Base-by-base conservation (phyloP, 2,888 invertebrate genomes). In the Nomada lathburiana region DNA sequence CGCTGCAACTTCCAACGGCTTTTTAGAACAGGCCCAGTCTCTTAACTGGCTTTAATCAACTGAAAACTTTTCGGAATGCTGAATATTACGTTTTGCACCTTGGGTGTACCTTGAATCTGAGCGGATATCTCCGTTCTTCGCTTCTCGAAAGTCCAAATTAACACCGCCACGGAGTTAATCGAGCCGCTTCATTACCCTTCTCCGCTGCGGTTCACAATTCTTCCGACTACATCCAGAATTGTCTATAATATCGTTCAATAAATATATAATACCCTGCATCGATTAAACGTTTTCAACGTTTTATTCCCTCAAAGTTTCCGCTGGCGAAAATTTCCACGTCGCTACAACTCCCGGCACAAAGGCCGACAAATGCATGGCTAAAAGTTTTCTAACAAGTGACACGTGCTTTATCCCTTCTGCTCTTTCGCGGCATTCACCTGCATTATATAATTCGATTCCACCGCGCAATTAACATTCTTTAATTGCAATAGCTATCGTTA, bases 31-130 rank as follows among this genome's bases (percentile, higher is more conserved):
- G 63, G 53, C 20, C 67, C 70, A 64, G 72, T 68, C 87, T 85
- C 85, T 89, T 87, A 90, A 91, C 89, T 90, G 88, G 83, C 89
- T 89, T 91, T 90, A 91, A 91, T 92, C 89, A 90, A 90, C 85
- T 85, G 89, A 82, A 86, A 92, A 91, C 89, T 92, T 91, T 86
- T 84, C 69, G 83, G 82, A 89, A 90, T 88, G 85, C 76, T 77
- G 80, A 89, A 89, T 88, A 87, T 86, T 85, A 79, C 86, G 77
- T 81, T 84, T 82, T 76, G 70, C 86, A 85, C 78, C 87, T 86
- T 57, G 72, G 67, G 23, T 9, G 67, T 76, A 55, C 79, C 85
- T 88, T 75, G 68, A 74, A 44, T 3, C 29, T 16, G 44, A 29
- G n/a, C 11, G 68, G 53, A 64, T 74, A 60, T 50, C 69, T 42